Evolutionary conservation across 2,888 invertebrate genomes (phyloP), one percentile per base, ranked within the genome.

Genomic region (Morpho achilles): DNA sequence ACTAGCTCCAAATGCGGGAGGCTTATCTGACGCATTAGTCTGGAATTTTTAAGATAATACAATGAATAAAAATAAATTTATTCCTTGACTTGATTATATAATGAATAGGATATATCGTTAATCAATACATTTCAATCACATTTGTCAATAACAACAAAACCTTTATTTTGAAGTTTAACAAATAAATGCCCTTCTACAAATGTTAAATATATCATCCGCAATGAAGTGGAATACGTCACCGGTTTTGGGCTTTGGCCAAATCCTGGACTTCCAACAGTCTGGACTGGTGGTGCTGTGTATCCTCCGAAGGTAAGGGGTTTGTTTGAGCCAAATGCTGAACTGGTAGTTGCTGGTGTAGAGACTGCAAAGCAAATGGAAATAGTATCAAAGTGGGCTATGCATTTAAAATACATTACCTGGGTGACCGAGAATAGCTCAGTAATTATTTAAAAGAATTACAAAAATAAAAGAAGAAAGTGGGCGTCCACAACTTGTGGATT

Each of bases 221-320:
- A 32, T 5, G 5, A 32, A 5, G 32, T 32, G 32, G 4, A 32
- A 32, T 32, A 32, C 32, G 32, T 32, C 32, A 69, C 69, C 62
- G 67, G 66, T 52, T 59, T 60, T 32, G 56, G 58, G n/a, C 66
- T 63, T 56, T 84, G 84, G 9, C 85, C 86, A 54, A 88, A 88
- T 0, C 77, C 80, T 3, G 88, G 84, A 51, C 84, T 83, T 7
- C 87, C 87, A 2, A 87, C 87, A 0, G 86, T 88, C 62, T 87
- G 86, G 59, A 88, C 88, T 0, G 88, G 88, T 0, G 88, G 85
- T 2, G 84, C 75, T 8, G 64, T 60, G 54, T 86, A 84, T 0
- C 78, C 82, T 0, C 79, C 82, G 42, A 87, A 85, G 42, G 69
- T 67, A 32, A 79, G 50, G 0, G 85, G 76, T 56, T 86, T 87